These are phyloP conservation scores for Centruroides sculpturatus DNA, from an alignment of 1,140 invertebrate species.

Conservation along the genomic window DNA sequence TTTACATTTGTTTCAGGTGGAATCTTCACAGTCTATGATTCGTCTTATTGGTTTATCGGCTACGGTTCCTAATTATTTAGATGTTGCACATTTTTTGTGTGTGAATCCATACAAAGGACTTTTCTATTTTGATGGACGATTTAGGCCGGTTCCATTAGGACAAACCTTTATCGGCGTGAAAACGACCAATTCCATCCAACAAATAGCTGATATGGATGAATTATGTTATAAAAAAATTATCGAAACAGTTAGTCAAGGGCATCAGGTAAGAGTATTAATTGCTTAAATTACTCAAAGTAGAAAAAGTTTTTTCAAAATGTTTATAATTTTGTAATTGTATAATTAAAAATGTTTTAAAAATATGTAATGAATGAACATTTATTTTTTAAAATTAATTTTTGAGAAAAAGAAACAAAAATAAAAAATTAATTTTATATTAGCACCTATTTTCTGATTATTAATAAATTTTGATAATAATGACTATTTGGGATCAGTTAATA, in stretches of 20 bases:
- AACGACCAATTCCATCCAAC: slow-evolving; percentile 52
- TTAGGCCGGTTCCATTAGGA: slow-evolving; percentile 85
- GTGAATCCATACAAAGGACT: slow-evolving; percentile 87
- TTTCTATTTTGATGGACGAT: slow-evolving; percentile 94
- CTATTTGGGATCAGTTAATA: no score
- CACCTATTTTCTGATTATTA: no score
- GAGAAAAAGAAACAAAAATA: no score
- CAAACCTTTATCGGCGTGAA: slow-evolving; percentile 90
- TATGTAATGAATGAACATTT: neutral
- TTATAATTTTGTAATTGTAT: slow-evolving; percentile 6
- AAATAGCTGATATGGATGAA: slow-evolving; percentile 73
- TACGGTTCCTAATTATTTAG: slow-evolving; percentile 93
- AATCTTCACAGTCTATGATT: slow-evolving; percentile 92
- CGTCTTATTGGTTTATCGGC: slow-evolving; percentile 95
- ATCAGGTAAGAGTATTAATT: slow-evolving; percentile 47
- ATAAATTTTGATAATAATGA: no score
- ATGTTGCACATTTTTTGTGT: slow-evolving; percentile 84
- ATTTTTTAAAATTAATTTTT: no score
- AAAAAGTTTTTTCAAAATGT: neutral
- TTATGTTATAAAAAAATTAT: slow-evolving; percentile 87
- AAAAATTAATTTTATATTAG: no score
- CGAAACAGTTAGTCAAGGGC: slow-evolving; percentile 69
- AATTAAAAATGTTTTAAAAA: neutral
- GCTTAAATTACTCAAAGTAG: neutral
- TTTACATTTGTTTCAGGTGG: slow-evolving; percentile 41